Base-by-base conservation (phyloP, 1,140 invertebrate species). In the Trachymyrmex cornetzi region DNA sequence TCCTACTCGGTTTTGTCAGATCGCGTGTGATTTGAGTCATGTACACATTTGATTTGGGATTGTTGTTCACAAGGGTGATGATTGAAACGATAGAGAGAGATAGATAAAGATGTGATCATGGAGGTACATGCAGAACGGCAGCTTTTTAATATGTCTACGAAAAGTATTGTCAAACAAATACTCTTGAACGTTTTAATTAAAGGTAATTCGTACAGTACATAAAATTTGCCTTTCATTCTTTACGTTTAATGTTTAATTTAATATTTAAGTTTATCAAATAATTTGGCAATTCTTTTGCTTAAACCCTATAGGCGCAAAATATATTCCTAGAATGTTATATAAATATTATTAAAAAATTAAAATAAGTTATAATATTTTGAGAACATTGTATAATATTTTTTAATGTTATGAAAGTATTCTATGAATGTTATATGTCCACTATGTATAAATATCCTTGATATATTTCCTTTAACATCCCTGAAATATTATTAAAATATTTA, bases 161-260 rank as follows among this genome's bases (percentile, higher is more conserved):
- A 93, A 91, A 93, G 86, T 94, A 94, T 93, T 94, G 93, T 94
- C 93, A 94, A 77, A 92, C 84, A 89, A 94, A 94, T 94, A 93
- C 93, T 92, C 93, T 91, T 93, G 90, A 94, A 92, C 92, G 92
- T 94, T 93, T 94, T 91, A 94, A 94, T 94, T 94, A 94, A 93
- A 94, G 93, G 91, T 92, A 91, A 93, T 94, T 94, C 92, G 79
- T 93, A 94, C 88, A 88, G 75, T 91, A 89, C 44, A 87, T 63
- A 61, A 77, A 64, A 80, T 30, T 85, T 50, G 48, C 55, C 24
- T 88, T 48, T 74, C 64, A 48, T 85, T 88, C 63, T 66, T 82
- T 75, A 67, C 44, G 53, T 64, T 81, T 69, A 81, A 53, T 85
- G 75, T 90, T 72, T 57, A 79, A 88, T 11, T 30, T 69, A 71